Evolutionary conservation across 2,888 invertebrate species (phyloP).

Genomic region (Drosophila colorata): DNA sequence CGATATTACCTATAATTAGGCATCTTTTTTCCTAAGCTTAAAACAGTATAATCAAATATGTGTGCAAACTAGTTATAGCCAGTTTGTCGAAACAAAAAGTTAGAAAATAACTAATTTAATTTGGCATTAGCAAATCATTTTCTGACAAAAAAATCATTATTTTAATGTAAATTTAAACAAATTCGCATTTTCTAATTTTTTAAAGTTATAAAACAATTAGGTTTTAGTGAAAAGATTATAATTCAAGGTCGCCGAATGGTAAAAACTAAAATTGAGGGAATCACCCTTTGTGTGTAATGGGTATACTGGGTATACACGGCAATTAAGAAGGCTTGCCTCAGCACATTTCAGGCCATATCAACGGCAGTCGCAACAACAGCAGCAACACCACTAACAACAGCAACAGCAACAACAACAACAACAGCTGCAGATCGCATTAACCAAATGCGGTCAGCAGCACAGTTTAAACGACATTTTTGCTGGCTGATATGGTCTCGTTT

Average conservation of each 20-base stretch:
- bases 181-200: not conserved
- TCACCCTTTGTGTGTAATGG: constrained; percentile 2
- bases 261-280: not conserved
- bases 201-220: not conserved
- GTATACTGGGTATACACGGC: constrained; percentile 19
- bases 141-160: not conserved
- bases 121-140: not conserved
- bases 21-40: too few species aligned
- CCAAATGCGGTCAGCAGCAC: constrained; percentile 81
- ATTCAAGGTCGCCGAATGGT: not conserved
- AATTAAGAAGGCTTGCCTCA: constrained; percentile 58
- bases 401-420: constrained; percentile 24
- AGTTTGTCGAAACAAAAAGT: too few species aligned
- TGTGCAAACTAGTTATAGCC: too few species aligned
- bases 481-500: constrained; percentile 79
- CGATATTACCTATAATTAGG: too few species aligned
- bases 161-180: not conserved
- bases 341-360: constrained; percentile 59
- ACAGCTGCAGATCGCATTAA: constrained; percentile 67
- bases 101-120: not conserved
- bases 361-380: constrained; percentile 28
- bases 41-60: too few species aligned
- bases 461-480: constrained; percentile 78
- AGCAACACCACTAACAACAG: constrained; percentile 21
- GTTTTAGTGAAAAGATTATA: not conserved